Evolutionary conservation across 2,797 vertebrate genomes (phyloP).

Genomic region (Semotilus atromaculatus): DNA sequence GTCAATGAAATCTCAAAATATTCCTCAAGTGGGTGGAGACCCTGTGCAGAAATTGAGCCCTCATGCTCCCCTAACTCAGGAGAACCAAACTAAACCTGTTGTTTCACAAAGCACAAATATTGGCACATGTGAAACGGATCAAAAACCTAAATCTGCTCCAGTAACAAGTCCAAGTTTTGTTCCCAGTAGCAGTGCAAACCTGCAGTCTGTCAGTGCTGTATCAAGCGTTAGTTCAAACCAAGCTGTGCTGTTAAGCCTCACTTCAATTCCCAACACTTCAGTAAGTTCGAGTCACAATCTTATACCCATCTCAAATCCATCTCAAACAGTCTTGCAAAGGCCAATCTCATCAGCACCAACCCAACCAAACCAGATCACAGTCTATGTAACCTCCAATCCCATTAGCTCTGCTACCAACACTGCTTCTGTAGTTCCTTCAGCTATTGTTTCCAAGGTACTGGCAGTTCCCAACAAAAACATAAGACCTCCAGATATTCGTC

Average conservation of each 20-base stretch:
- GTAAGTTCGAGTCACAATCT: constrained; percentile 65
- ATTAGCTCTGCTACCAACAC: constrained; percentile 87
- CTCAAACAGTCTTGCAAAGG: constrained; percentile 85
- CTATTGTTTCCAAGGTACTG: constrained; percentile 89
- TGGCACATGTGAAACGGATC: constrained; percentile 72
- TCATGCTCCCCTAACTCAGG: constrained; percentile 65
- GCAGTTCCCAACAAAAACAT: constrained; percentile 88
- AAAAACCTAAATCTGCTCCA: constrained; percentile 68
- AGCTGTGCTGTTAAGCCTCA: constrained; percentile 54
- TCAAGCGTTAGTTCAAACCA: constrained; percentile 61
- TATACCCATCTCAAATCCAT: constrained; percentile 77
- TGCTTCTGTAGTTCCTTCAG: constrained; percentile 82
- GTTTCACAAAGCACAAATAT: constrained; percentile 68
- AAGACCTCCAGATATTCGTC: constrained; percentile 83
- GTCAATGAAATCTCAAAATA: constrained; percentile 77
- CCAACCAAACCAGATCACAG: constrained; percentile 91
- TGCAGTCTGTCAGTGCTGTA: constrained; percentile 66
- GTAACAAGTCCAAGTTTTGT: constrained; percentile 56
- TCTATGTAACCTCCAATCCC: constrained; percentile 94
- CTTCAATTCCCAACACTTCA: constrained; percentile 52
- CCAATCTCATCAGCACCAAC: constrained; percentile 85
- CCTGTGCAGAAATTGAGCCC: constrained; percentile 68
- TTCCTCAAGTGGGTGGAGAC: constrained; percentile 60
- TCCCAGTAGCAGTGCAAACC: constrained; percentile 65
- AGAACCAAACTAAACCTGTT: constrained; percentile 63